Conservation (phyloP, 2,113 vertebrate species). For the Hemicordylus capensis region DNA sequence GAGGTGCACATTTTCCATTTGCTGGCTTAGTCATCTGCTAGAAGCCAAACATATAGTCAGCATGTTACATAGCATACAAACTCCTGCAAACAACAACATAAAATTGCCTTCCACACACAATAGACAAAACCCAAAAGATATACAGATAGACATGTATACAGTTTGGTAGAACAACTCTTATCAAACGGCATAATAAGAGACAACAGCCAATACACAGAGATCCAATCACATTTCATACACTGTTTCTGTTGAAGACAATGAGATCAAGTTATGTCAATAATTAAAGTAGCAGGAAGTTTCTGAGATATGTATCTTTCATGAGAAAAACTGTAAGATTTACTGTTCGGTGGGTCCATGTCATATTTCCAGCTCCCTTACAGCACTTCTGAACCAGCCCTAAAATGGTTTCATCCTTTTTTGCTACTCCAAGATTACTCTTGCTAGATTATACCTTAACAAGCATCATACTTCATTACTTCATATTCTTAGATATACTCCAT, state of each 20-base stretch:
- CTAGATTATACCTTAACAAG: neutral
- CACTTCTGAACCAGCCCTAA: neutral
- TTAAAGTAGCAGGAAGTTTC: neutral
- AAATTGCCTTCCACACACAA: neutral
- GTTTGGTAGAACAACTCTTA: no score
- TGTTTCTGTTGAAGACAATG: neutral
- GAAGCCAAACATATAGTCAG: neutral
- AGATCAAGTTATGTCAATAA: neutral
- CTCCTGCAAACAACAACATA: neutral
- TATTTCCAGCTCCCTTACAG: neutral
- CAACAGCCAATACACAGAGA: neutral
- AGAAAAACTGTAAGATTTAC: accelerated
- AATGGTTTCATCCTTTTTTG: neutral
- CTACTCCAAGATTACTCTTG: neutral
- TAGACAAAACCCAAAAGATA: neutral
- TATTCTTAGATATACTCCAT: neutral
- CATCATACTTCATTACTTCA: neutral
- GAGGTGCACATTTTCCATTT: neutral
- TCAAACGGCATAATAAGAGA: neutral
- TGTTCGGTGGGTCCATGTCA: conserved; percentile 30
- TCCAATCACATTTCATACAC: neutral
- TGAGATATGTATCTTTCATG: neutral
- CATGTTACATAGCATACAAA: neutral
- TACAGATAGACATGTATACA: neutral
- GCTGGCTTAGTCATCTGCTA: neutral